These are phyloP conservation scores for Nephrotoma flavescens DNA, from an alignment of 2,888 invertebrate species.

Conservation along the genomic window DNA sequence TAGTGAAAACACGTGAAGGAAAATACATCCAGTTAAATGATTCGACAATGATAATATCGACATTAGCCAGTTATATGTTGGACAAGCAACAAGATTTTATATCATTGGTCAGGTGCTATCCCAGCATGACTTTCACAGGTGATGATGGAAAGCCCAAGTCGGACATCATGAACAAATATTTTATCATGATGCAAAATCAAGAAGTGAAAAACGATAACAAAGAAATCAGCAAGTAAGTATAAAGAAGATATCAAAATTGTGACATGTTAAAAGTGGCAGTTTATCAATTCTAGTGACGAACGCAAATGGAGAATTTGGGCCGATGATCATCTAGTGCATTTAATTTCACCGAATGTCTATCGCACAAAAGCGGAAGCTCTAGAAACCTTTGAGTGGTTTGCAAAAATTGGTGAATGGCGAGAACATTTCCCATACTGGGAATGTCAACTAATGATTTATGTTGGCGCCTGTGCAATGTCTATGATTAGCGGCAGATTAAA, in stretches of 20 bases:
- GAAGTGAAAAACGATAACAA: constrained; percentile 29
- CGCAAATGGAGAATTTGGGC: constrained; percentile 94
- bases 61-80: constrained; percentile 60
- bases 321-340: constrained; percentile 80
- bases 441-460: constrained; percentile 71
- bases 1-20: constrained; percentile 56
- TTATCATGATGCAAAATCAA: constrained; percentile 58
- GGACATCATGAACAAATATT: constrained; percentile 79
- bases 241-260: neutral
- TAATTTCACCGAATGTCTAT: constrained; percentile 93
- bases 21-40: constrained; percentile 77
- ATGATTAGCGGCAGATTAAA: constrained; percentile 78
- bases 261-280: neutral
- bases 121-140: constrained; percentile 49
- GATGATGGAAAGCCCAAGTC: constrained; percentile 48
- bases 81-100: constrained; percentile 42
- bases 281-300: constrained; percentile 54
- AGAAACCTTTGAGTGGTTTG: constrained; percentile 90
- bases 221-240: constrained; percentile 10
- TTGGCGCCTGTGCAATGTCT: constrained; percentile 91
- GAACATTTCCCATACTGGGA: constrained; percentile 78
- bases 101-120: constrained; percentile 65
- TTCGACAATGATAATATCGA: constrained; percentile 85
- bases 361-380: constrained; percentile 70
- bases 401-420: constrained; percentile 84